Percentiles rank a stretch among this genome's conserved stretches.
These are phyloP conservation scores for Cotesia congregata DNA, from an alignment of 2,888 invertebrate species.

Conservation along the genomic window DNA sequence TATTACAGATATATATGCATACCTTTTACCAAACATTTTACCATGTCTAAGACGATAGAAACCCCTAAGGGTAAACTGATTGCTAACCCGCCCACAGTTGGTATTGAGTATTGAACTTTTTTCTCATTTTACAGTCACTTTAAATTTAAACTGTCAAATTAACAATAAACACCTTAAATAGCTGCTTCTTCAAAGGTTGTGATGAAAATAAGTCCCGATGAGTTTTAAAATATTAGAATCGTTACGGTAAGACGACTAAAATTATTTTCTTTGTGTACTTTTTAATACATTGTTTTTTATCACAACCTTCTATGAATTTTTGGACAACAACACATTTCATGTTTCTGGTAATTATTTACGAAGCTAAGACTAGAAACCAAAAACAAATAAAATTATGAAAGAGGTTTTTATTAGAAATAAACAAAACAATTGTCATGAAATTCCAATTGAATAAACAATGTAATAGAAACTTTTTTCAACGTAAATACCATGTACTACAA, in stretches of 20 bases:
- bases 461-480: too few species aligned
- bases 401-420: too few species aligned
- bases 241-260: conserved; percentile 46
- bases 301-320: neutral
- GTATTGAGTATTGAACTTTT: neutral
- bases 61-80: conserved; percentile 59
- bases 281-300: neutral
- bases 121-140: conserved; percentile 44
- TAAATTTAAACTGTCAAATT: conserved; percentile 52
- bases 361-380: too few species aligned
- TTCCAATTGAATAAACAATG: neutral
- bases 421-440: too few species aligned
- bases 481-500: too few species aligned
- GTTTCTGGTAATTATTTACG: neutral
- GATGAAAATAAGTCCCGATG: conserved; percentile 52
- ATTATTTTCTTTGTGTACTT: conserved; percentile 10
- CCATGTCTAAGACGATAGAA: conserved; percentile 37
- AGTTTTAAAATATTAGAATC: conserved; percentile 52
- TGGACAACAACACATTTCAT: neutral
- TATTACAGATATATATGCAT: neutral
- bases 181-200: conserved; percentile 50
- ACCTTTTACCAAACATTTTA: neutral
- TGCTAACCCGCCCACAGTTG: conserved; percentile 48
- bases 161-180: conserved; percentile 64
- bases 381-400: too few species aligned